Conservation (phyloP, 2,888 invertebrate genomes). For the Drosophila tripunctata region DNA sequence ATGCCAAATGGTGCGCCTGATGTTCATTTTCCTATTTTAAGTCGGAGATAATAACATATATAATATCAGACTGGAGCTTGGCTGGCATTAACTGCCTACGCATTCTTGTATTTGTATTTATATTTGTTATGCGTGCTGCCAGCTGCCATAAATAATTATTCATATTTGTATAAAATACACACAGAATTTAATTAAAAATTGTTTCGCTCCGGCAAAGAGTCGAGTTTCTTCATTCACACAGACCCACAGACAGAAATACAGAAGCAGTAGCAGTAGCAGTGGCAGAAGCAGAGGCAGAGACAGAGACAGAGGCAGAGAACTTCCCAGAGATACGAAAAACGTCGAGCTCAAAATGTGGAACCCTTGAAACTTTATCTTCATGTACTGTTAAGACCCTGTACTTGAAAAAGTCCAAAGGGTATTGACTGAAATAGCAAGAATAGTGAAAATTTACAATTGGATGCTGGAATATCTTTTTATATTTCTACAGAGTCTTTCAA, state of each 20-base stretch:
- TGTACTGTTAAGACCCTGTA: constrained; percentile 5
- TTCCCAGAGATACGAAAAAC: background rate
- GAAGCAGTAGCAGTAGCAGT: constrained; percentile 4
- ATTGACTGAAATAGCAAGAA: too few species aligned
- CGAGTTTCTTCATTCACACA: background rate
- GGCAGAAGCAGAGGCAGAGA: background rate
- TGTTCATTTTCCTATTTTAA: constrained; percentile 76
- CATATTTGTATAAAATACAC: constrained; percentile 80
- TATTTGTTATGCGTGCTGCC: constrained; percentile 25
- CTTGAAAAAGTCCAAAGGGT: background rate
- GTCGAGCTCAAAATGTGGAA: constrained; percentile 5
- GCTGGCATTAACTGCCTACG: constrained; percentile 70
- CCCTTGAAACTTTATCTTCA: constrained; percentile 7
- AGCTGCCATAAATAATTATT: constrained; percentile 80
- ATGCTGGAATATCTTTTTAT: too few species aligned
- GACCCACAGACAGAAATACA: constrained; percentile 7
- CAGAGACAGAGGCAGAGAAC: background rate
- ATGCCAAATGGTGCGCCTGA: constrained; percentile 66
- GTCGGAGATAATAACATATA: constrained; percentile 70
- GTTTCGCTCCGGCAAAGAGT: constrained; percentile 44
- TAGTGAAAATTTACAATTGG: too few species aligned
- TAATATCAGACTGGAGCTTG: constrained; percentile 11
- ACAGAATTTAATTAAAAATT: constrained; percentile 81
- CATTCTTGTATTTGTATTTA: constrained; percentile 33
- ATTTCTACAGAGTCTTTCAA: background rate